Base-by-base conservation (phyloP, 2,113 vertebrate species). In the Cyanoderma ruficeps region DNA sequence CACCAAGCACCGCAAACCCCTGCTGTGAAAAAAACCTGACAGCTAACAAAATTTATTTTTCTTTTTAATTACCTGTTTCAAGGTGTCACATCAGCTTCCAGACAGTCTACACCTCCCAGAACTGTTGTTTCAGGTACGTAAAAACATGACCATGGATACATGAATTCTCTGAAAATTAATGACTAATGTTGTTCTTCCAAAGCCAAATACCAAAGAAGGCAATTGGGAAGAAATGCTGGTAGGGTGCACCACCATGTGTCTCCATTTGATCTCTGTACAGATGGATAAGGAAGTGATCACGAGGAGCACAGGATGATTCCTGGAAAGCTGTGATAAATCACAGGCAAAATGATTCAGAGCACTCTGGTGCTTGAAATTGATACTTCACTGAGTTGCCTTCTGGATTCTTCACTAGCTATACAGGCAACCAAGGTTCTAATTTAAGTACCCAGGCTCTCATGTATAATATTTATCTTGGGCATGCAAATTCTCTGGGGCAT, bases 301-400 rank as follows among this genome's bases (percentile, higher is more conserved):
- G 6, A 46, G 63, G 25, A 90, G 41, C 3, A 7, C 55, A 60
- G 68, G 60, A 37, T 57, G 84, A 72, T 96, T 94, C 93, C 68
- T 95, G 71, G 80, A 96, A 95, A 94, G 83, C 60, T 64, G 64
- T 28, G 52, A 67, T 88, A 95, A 94, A 95, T 88, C 42, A 86
- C 55, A 63, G 0, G 0, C 33, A 83, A 74, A 63, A 65, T 90
- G 50, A 95, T 59, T 93, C 76, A 90, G 75, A 90, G 64, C 63
- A 80, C 50, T 72, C 42, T 53, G 33, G 27, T 74, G 39, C 35
- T 88, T 59, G 39, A 83, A 90, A 88, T 4, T 50, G 81, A 86
- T 67, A 68, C 50, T 83, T 90, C 68, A 39, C 35, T 77, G 39
- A 15, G 0, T 35, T 93, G 71, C 44, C 56, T 86, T 78, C 68